A percentile compares a stretch with the other conserved stretches of the same genome.
These are phyloP conservation scores for Mohoua ochrocephala DNA, from an alignment of 2,113 vertebrate species.

Conservation along the genomic window DNA sequence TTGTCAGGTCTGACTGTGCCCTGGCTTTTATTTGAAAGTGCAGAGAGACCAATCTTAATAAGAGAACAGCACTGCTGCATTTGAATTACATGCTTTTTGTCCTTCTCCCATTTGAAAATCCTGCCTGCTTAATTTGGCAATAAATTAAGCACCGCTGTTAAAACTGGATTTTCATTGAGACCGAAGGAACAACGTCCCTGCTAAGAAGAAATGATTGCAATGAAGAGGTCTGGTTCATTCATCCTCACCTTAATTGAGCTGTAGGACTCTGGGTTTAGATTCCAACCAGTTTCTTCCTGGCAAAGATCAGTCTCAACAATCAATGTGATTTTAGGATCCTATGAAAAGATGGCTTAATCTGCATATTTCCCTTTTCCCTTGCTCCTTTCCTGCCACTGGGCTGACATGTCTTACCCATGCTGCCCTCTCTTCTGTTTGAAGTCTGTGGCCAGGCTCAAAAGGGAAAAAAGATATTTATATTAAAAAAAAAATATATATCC, in stretches of 20 bases:
- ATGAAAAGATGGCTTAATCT: background rate
- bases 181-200: background rate
- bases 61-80: background rate
- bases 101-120: background rate
- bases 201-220: background rate
- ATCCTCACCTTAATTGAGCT: background rate
- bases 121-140: slow-evolving; percentile 2
- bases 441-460: background rate
- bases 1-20: background rate
- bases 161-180: background rate
- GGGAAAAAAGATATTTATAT: background rate
- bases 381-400: background rate
- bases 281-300: background rate
- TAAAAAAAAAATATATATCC: background rate
- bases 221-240: background rate
- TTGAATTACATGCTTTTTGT: background rate
- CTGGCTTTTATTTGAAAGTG: background rate
- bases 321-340: background rate
- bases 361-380: background rate
- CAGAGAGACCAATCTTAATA: background rate
- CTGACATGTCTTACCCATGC: background rate
- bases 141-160: background rate
- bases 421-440: background rate
- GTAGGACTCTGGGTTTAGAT: background rate
- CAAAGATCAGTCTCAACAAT: background rate